Evolutionary conservation across 2,113 vertebrate genomes (phyloP).

Genomic region (Buteo buteo): DNA sequence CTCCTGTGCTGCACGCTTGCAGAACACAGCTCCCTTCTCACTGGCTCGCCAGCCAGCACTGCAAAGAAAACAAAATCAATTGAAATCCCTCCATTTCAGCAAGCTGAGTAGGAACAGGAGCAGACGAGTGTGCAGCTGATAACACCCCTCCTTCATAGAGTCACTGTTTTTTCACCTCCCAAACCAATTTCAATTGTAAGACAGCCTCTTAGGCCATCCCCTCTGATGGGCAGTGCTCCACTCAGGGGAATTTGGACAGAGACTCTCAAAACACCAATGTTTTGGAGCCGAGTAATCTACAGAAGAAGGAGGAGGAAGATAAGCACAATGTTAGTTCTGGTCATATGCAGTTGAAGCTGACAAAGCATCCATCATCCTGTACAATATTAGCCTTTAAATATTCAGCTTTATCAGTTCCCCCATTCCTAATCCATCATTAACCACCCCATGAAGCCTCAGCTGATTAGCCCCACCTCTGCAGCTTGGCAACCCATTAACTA

Average conservation of each 20-base stretch:
- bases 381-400: constrained; percentile 46
- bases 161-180: neutral
- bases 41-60: neutral
- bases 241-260: constrained; percentile 8
- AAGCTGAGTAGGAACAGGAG: neutral
- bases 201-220: neutral
- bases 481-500: constrained; percentile 42
- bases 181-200: neutral
- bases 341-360: constrained; percentile 1
- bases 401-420: constrained; percentile 44
- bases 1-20: neutral
- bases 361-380: constrained; percentile 47
- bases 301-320: constrained; percentile 10
- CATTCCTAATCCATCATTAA: constrained; percentile 58
- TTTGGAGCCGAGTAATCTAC: neutral
- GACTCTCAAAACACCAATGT: neutral
- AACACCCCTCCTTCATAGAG: fast-evolving
- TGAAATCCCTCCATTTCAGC: constrained; percentile 2
- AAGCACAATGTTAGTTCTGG: constrained; percentile 32
- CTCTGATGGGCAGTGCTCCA: neutral
- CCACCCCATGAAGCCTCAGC: constrained; percentile 24
- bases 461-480: constrained; percentile 48
- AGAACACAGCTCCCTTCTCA: neutral
- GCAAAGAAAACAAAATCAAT: constrained; percentile 25
- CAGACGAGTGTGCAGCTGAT: neutral